These are phyloP conservation scores for Parascotia fuliginaria DNA, from an alignment of 2,888 invertebrate genomes.

Conservation along the genomic window DNA sequence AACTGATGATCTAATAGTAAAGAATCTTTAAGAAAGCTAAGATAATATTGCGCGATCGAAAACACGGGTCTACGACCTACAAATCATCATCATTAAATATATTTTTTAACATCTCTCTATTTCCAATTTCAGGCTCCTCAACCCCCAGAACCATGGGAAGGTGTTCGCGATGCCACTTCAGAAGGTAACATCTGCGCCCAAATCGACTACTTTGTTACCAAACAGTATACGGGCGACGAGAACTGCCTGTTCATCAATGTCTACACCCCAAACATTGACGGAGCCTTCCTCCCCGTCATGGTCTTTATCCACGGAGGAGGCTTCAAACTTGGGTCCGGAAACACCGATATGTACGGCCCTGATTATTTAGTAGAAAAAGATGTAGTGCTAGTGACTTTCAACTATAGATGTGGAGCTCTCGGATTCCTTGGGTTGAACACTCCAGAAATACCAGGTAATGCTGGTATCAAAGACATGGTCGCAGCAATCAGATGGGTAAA, in stretches of 20 bases:
- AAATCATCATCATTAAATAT: not conserved
- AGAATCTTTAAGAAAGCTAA: too few relatives aligned
- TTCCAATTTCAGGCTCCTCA: constrained; percentile 81
- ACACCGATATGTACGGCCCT: constrained; percentile 74
- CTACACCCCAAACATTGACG: constrained; percentile 86
- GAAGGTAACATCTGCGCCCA: constrained; percentile 88
- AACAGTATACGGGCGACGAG: constrained; percentile 83
- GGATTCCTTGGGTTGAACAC: constrained; percentile 76
- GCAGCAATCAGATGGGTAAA: constrained; percentile 75
- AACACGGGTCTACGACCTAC: too few relatives aligned
- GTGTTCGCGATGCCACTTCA: constrained; percentile 85
- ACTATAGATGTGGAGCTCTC: constrained; percentile 81
- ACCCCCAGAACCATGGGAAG: constrained; percentile 85
- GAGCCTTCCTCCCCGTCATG: constrained; percentile 83
- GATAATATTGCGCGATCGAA: too few relatives aligned
- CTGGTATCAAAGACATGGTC: constrained; percentile 75
- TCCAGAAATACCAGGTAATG: constrained; percentile 78
- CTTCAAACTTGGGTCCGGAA: constrained; percentile 82
- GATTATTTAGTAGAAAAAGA: constrained; percentile 86
- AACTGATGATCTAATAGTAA: too few relatives aligned
- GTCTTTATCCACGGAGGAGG: constrained; percentile 86
- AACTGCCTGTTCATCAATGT: constrained; percentile 90
- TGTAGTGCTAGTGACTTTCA: constrained; percentile 84
- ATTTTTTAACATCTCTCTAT: not conserved
- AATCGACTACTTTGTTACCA: constrained; percentile 68